Evolutionary conservation across 2,888 invertebrate genomes (phyloP), one percentile per base, ranked within the genome.

Genomic region (Sialis lutaria): DNA sequence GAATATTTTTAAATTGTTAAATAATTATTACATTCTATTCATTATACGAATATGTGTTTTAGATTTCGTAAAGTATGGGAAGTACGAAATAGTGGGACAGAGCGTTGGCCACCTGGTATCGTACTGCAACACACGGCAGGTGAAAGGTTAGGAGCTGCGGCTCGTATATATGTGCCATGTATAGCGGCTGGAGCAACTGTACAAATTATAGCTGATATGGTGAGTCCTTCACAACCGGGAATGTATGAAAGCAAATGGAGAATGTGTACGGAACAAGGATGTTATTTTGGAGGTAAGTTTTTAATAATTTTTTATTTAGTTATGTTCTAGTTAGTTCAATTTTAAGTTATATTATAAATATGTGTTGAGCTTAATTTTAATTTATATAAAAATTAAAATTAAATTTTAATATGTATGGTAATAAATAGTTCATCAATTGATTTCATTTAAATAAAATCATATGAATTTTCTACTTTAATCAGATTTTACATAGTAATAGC

Each of bases 61-160:
- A 80, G 79, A 61, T 91, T 91, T 67, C 74, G 80, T 58, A 92
- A 93, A 69, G 79, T 79, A 44, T 96, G 93, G 90, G 77, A 77
- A 57, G 72, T 96, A 55, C 79, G 81, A 61, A 96, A 96, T 65
- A 82, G 79, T 56, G 95, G 95, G 7, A 74, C 75, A 22, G 88
- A 89, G 55, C 62, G 71, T 12, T 96, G 96, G 96, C 95, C 96
- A 1, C 75, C 74, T 8, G 84, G 83, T 52, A 82, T 91, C 64
- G 80, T 77, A 61, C 65, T 92, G 55, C 73, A 79, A 54, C 83
- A 81, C 59, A 81, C 79, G 10, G 77, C 77, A 50, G 88, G 88
- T 6, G 69, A 72, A 52, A 65, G 70, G 58, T 70, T 85, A 56
- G 74, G 77, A 42, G 71, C 69, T 50, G 69, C 69, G 44, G 66